phyloP scores from a whole-genome alignment of 2,888 invertebrate species.

The Lumbricus terrestris region DNA sequence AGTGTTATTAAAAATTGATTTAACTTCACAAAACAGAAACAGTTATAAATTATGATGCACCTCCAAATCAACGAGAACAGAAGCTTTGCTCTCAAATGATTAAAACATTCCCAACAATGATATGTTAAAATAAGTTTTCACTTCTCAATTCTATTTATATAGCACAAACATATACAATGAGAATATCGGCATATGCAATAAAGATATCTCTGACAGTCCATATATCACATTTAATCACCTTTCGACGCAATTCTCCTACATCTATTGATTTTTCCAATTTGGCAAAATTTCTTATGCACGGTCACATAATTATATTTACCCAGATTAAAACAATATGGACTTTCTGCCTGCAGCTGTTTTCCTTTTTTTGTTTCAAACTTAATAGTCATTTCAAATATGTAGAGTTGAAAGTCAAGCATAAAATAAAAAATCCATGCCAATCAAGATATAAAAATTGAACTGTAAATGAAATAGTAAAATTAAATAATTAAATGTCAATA shows the following conservation, averaged over 20 bases:
- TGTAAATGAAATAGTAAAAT: neutral
- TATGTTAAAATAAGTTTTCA: too few relatives aligned
- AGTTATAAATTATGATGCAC: too few relatives aligned
- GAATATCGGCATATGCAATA: too few relatives aligned
- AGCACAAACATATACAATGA: too few relatives aligned
- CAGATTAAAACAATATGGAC: neutral
- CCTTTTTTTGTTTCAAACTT: neutral
- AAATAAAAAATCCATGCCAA: neutral
- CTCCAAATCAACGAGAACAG: too few relatives aligned
- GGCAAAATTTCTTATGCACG: neutral
- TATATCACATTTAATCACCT: neutral
- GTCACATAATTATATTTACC: neutral
- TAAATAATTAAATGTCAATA: neutral
- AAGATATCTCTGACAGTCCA: too few relatives aligned
- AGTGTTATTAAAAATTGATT: too few relatives aligned
- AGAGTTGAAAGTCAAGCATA: neutral
- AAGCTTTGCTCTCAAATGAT: too few relatives aligned
- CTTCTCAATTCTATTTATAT: too few relatives aligned
- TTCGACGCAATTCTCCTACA: too few relatives aligned
- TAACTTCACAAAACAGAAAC: too few relatives aligned
- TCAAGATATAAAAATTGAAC: neutral
- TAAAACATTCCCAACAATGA: too few relatives aligned
- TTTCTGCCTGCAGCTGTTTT: neutral
- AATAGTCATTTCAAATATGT: neutral
- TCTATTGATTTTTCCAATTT: neutral